Evolutionary conservation across 2,797 vertebrate species (phyloP).

Genomic region (Otolemur crassicaudatus): DNA sequence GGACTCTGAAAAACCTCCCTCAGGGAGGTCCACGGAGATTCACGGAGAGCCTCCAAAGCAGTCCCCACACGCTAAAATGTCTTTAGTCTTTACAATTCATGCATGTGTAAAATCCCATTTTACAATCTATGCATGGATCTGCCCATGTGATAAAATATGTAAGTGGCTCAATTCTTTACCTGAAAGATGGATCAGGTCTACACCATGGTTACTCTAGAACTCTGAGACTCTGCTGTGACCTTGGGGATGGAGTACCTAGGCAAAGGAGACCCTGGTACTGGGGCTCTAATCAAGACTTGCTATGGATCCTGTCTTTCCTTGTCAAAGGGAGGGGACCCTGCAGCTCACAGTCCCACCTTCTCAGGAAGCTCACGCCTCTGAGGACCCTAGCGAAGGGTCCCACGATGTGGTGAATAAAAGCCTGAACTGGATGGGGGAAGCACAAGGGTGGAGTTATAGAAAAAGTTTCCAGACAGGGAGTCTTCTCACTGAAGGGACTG

Average conservation of each 20-base stretch:
- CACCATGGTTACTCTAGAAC: rapidly evolving
- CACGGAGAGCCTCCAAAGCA: background rate
- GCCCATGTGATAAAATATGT: background rate
- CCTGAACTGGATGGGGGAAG: background rate
- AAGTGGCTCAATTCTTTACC: background rate
- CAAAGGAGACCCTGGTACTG: background rate
- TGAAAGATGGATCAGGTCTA: background rate
- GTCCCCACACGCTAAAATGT: background rate
- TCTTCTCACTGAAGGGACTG: background rate
- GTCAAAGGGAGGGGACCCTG: background rate
- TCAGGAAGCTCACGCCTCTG: background rate
- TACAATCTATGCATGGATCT: background rate
- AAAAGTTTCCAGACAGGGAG: background rate
- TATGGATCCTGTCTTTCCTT: background rate
- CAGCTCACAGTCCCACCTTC: background rate
- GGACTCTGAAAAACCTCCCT: too few relatives aligned
- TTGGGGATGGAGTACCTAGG: background rate
- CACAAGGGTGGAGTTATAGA: background rate
- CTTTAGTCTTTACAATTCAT: background rate
- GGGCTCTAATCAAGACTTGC: background rate
- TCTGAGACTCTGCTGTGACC: background rate
- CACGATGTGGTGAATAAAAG: background rate
- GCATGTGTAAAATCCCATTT: background rate
- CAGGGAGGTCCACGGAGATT: background rate
- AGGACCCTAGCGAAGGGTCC: background rate